Percentiles rank a stretch among this genome's conserved stretches.
These are phyloP conservation scores for Antennarius striatus DNA, from an alignment of 2,113 vertebrate genomes.

Conservation along the genomic window DNA sequence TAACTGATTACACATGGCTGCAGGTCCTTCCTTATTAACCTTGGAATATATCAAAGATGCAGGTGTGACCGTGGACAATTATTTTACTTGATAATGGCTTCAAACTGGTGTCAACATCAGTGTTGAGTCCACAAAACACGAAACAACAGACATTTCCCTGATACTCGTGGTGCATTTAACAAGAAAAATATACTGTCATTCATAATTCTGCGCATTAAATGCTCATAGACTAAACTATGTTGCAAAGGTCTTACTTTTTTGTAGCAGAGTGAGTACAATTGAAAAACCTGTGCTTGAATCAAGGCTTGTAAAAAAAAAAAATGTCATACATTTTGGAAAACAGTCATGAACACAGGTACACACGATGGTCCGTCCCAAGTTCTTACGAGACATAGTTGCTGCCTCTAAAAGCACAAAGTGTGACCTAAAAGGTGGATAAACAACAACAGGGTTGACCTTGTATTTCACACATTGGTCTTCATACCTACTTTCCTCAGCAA, in stretches of 20 bases:
- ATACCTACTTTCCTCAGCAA: constrained; percentile 2
- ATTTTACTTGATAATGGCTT: constrained; percentile 44
- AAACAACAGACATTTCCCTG: constrained; percentile 58
- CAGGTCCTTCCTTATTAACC: constrained; percentile 7
- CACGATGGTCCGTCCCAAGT: background rate
- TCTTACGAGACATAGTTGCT: background rate
- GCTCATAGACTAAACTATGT: constrained; percentile 20
- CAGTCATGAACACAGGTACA: constrained; percentile 6
- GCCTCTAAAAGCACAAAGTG: constrained; percentile 3
- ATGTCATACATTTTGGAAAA: constrained; percentile 37
- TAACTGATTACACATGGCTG: constrained; percentile 18
- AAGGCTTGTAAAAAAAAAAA: constrained; percentile 18
- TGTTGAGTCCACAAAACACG: constrained; percentile 30
- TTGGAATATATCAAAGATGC: constrained; percentile 12
- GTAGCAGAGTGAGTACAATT: constrained; percentile 22
- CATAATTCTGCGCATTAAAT: constrained; percentile 51
- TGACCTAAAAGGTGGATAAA: constrained; percentile 21
- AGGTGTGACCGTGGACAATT: background rate
- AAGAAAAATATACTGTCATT: constrained; percentile 40
- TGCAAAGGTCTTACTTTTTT: background rate
- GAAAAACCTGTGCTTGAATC: constrained; percentile 38
- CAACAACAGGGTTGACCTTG: constrained; percentile 20
- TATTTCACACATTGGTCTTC: constrained; percentile 1
- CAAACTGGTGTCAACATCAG: constrained; percentile 24
- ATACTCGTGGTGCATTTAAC: constrained; percentile 39